Base-by-base conservation (phyloP, 1,140 invertebrate genomes). In the Agrypnia vestita region DNA sequence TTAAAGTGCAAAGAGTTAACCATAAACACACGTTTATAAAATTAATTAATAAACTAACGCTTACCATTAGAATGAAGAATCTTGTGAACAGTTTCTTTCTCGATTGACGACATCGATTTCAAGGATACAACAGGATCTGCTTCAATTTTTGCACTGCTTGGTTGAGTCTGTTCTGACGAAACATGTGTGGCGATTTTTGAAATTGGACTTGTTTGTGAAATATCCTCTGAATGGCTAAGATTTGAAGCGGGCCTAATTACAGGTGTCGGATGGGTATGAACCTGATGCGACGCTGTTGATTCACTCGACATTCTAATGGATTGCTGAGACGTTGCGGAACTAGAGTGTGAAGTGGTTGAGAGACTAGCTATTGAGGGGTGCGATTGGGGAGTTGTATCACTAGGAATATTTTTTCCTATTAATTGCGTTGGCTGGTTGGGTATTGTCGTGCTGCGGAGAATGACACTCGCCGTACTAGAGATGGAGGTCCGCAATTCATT, bases 401-500 rank as follows among this genome's bases (percentile, higher is more conserved):
- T 35, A 35, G 25, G 25, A 35, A 35, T 35, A 35, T 35, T 35
- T 35, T 35, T 35, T 6, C 25, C 25, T 35, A 35, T 35, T 35
- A 71, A 17, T 51, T 49, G 46, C 11, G 69, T 47, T 64, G 19
- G 83, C 81, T 75, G 35, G 82, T 76, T 8, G 80, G 71, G 61
- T 67, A 69, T 43, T 61, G 84, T 80, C 84, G 84, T 80, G 81
- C 75, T 82, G 17, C 82, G 80, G 8, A 84, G 72, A 15, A 78
- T 17, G 7, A 83, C 79, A 59, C 72, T 81, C 0, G 83, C 82
- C 7, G 82, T 79, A 35, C 76, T 81, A 9, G 79, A 80, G 43
- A 83, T 83, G 17, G 82, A 83, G 17, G 82, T 83, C 53, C 82
- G 62, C 7, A 80, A 56, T 77, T 83, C 82, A 15, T 59, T 80